phyloP scores from a whole-genome alignment of 2,797 vertebrate genomes.

The Balearica regulorum region DNA sequence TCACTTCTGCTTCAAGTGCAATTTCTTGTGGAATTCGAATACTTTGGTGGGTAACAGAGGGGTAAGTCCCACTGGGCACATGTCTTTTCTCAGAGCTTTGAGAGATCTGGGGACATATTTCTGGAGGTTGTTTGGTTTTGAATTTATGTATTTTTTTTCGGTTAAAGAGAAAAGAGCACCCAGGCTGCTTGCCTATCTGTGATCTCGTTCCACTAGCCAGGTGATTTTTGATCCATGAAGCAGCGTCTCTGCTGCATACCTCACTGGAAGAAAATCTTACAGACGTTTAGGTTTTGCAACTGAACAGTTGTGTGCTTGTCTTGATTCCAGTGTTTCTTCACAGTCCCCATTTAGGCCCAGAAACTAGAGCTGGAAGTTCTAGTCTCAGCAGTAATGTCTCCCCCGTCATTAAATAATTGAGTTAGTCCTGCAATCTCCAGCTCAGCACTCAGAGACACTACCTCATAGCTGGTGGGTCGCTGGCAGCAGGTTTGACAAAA shows the following conservation, averaged over 20 bases:
- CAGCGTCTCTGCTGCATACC: neutral
- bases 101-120: neutral
- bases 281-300: neutral
- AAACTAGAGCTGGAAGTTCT: slow-evolving; percentile 41
- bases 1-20: neutral
- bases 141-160: fast-evolving
- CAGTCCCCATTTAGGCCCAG: neutral
- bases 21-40: neutral
- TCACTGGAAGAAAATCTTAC: neutral
- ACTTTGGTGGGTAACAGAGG: neutral
- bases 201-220: neutral
- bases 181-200: neutral
- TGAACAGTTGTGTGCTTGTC: neutral
- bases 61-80: neutral
- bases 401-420: slow-evolving; percentile 66
- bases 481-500: slow-evolving; percentile 30
- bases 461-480: slow-evolving; percentile 60
- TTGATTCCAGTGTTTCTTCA: slow-evolving; percentile 35
- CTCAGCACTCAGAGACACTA: slow-evolving; percentile 52
- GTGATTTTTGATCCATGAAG: neutral
- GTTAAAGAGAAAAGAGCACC: neutral
- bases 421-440: slow-evolving; percentile 6
- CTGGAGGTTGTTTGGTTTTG: neutral
- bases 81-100: neutral
- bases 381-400: slow-evolving; percentile 32